These are phyloP conservation scores for Emmelina monodactyla DNA, from an alignment of 2,888 invertebrate genomes.

Conservation along the genomic window DNA sequence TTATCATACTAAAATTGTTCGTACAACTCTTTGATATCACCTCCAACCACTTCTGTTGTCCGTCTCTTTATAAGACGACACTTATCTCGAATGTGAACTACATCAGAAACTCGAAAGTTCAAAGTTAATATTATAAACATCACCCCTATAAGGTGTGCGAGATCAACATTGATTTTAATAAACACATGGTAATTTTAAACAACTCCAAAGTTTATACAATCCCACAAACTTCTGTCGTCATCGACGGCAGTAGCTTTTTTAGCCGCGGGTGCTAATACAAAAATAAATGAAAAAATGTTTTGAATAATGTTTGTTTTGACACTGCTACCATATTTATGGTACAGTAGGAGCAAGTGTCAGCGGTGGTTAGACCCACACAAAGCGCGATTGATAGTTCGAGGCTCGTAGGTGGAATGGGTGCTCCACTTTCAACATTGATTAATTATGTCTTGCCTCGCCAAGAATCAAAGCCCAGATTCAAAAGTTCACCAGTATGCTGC, in stretches of 20 bases:
- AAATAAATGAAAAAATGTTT: slow-evolving; percentile 56
- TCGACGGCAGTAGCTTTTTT: slow-evolving; percentile 29
- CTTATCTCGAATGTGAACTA: no score
- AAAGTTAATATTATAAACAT: no score
- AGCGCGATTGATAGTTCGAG: slow-evolving; percentile 47
- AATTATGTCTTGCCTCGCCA: slow-evolving; percentile 45
- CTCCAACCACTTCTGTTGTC: not conserved
- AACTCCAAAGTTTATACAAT: no score
- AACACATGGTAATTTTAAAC: no score
- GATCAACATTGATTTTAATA: no score
- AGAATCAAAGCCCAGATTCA: slow-evolving; percentile 29
- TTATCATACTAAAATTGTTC: slow-evolving; percentile 34
- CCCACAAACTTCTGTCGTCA: no score
- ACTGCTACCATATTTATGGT: slow-evolving; percentile 41
- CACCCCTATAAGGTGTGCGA: no score
- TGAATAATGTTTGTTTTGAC: slow-evolving; percentile 60
- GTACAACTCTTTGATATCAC: slow-evolving; percentile 15
- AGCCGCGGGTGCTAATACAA: slow-evolving; percentile 47
- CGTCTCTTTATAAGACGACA: no score
- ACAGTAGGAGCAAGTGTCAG: slow-evolving; percentile 35
- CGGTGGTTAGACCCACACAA: slow-evolving; percentile 56
- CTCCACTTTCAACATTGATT: slow-evolving; percentile 57
- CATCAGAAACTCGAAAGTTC: no score
- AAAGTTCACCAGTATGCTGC: no score
- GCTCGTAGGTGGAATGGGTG: slow-evolving; percentile 46